Evolutionary conservation across 2,113 vertebrate genomes (phyloP).

Genomic region (Recurvirostra avosetta): DNA sequence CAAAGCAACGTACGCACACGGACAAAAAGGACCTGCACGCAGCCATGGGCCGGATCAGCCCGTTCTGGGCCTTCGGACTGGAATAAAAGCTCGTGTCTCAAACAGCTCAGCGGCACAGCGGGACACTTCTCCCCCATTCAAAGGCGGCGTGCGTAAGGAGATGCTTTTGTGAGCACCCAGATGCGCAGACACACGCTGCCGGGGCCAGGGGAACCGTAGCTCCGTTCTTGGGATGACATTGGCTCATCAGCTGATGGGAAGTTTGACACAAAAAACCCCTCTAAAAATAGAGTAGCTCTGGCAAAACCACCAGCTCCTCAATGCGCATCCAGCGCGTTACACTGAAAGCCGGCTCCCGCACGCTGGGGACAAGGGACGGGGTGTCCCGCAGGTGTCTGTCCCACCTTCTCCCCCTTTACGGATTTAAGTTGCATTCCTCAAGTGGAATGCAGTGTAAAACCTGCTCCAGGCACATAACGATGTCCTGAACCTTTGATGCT

Average conservation of each 20-base stretch:
- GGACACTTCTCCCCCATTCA: neutral
- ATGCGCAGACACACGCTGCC: neutral
- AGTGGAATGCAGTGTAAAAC: neutral
- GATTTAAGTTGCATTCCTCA: neutral
- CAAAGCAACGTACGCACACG: fast-evolving
- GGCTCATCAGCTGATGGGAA: neutral
- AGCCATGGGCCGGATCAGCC: neutral
- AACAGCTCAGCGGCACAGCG: neutral
- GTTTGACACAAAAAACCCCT: neutral
- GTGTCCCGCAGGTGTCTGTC: neutral
- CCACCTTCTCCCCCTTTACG: neutral
- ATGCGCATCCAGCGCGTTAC: neutral
- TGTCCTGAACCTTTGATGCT: neutral
- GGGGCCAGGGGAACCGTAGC: neutral
- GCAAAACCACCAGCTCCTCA: neutral
- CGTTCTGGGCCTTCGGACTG: neutral
- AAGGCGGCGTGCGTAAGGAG: neutral
- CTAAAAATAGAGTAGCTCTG: slow-evolving; percentile 46
- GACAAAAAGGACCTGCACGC: neutral
- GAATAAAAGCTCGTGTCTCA: neutral
- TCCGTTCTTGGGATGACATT: slow-evolving; percentile 15
- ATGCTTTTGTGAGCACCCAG: neutral
- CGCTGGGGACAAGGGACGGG: neutral
- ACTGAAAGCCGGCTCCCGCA: fast-evolving
- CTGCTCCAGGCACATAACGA: fast-evolving